A percentile compares a stretch with the other conserved stretches of the same genome.
These are phyloP conservation scores for Pelodytes ibericus DNA, from an alignment of 2,797 vertebrate genomes.

Conservation along the genomic window DNA sequence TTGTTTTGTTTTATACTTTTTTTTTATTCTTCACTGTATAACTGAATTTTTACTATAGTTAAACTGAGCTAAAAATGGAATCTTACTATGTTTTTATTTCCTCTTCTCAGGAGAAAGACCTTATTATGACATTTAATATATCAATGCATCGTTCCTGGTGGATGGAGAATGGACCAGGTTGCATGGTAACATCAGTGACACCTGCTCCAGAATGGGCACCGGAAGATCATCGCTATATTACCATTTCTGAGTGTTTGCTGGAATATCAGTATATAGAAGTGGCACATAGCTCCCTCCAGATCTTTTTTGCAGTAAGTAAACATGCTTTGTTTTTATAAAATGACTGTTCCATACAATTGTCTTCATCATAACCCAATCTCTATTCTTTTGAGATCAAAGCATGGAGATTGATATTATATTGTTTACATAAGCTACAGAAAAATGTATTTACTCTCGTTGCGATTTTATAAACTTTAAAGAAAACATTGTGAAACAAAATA, in stretches of 20 bases:
- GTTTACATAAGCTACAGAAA: too few relatives aligned
- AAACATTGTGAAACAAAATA: too few relatives aligned
- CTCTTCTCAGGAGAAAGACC: constrained; percentile 88
- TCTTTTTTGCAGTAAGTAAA: constrained; percentile 94
- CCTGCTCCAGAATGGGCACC: constrained; percentile 96
- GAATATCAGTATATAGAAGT: constrained; percentile 99
- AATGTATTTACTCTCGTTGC: too few relatives aligned
- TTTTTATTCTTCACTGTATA: too few relatives aligned
- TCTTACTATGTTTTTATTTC: constrained; percentile 49
- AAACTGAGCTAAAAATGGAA: background rate
- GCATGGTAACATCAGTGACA: constrained; percentile 90
- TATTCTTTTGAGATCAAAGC: too few relatives aligned
- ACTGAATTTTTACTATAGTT: background rate
- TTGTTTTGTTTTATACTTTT: too few relatives aligned
- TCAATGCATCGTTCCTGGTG: constrained; percentile 99
- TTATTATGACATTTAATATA: constrained; percentile 98
- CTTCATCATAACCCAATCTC: too few relatives aligned
- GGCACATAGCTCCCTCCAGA: constrained; percentile 96
- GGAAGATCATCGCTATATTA: constrained; percentile 97
- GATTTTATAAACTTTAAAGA: too few relatives aligned
- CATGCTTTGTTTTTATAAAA: background rate
- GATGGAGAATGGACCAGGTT: constrained; percentile 99
- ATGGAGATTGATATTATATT: too few relatives aligned
- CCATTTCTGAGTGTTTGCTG: constrained; percentile 93
- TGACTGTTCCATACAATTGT: too few relatives aligned